Evolutionary conservation across 2,797 vertebrate species (phyloP).

Genomic region (Tapera naevia): DNA sequence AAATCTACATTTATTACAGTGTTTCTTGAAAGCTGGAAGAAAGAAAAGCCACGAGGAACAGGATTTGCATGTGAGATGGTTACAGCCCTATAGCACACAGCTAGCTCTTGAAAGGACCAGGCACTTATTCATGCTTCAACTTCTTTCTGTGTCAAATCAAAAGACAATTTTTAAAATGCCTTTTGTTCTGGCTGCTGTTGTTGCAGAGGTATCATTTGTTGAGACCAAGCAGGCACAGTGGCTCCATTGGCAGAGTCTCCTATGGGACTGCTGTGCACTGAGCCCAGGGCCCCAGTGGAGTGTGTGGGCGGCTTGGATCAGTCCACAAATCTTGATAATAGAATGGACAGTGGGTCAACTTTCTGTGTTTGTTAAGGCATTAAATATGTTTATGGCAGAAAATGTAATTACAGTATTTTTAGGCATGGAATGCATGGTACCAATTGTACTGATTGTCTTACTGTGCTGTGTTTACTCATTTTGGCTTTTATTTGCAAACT

Average conservation of each 20-base stretch:
- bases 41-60: background rate
- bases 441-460: background rate
- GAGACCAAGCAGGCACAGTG: conserved; percentile 26
- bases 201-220: conserved; percentile 38
- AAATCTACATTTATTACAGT: background rate
- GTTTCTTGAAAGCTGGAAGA: background rate
- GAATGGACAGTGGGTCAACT: background rate
- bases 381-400: background rate
- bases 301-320: background rate
- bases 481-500: background rate
- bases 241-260: background rate
- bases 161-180: background rate
- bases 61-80: background rate
- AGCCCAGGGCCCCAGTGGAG: background rate
- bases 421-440: background rate
- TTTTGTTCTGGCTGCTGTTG: background rate
- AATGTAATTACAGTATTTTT: background rate
- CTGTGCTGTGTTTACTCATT: background rate
- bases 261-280: background rate
- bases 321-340: background rate
- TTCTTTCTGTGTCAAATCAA: background rate
- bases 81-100: background rate
- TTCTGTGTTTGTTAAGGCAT: background rate
- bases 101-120: background rate
- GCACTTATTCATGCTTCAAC: background rate